phyloP scores from a whole-genome alignment of 2,113 vertebrate genomes.

The Ciconia maguari region DNA sequence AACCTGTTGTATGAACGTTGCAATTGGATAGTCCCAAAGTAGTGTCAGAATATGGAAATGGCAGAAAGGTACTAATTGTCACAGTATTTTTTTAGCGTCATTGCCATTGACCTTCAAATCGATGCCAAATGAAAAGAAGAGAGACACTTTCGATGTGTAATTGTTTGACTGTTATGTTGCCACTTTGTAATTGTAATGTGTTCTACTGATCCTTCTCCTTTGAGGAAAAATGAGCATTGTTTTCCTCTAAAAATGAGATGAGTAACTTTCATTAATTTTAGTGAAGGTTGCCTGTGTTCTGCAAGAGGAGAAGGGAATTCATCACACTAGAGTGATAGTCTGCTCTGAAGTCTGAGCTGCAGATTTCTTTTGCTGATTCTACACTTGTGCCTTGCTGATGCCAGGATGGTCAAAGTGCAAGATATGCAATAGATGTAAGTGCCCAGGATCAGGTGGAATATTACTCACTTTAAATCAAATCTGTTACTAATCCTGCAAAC shows the following conservation, averaged over 20 bases:
- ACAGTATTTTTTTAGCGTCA: neutral
- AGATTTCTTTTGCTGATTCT: constrained; percentile 20
- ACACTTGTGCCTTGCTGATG: constrained; percentile 25
- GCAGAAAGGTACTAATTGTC: constrained; percentile 12
- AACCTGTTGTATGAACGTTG: neutral
- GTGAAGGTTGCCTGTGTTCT: neutral
- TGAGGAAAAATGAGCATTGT: neutral
- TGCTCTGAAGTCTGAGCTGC: constrained; percentile 36
- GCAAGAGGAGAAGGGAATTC: constrained; percentile 23
- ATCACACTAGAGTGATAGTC: neutral
- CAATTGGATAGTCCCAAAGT: constrained; percentile 6
- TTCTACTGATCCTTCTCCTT: constrained; percentile 59
- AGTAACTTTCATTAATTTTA: neutral
- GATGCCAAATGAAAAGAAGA: constrained; percentile 36
- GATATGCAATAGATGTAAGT: neutral
- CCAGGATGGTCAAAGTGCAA: neutral
- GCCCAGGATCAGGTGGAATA: neutral
- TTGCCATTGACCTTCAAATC: constrained; percentile 11
- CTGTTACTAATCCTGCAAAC: constrained; percentile 11
- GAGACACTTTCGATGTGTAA: constrained; percentile 9
- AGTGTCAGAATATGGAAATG: neutral
- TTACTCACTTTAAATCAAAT: neutral
- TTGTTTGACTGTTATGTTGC: constrained; percentile 44
- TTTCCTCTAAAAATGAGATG: neutral
- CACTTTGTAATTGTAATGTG: constrained; percentile 60